Evolutionary conservation across 2,888 invertebrate species (phyloP), one percentile per base, ranked within the genome.

Genomic region (Eristalinus sepulchralis): DNA sequence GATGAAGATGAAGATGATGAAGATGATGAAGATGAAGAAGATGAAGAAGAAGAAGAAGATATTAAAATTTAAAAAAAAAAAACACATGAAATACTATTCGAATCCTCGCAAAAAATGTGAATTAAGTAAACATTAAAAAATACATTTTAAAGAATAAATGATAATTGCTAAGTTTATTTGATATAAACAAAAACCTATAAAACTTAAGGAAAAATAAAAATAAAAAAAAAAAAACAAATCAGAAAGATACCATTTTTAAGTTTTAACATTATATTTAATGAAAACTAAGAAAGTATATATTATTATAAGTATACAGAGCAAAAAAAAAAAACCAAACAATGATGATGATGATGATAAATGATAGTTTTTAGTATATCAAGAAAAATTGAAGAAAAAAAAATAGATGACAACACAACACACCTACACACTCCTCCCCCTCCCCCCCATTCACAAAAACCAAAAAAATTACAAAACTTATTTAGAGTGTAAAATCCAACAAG

Each of bases 81-180:
- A 66, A 59, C 31, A 24, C 55, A 55, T 9, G n/a, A 62, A 75
- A 71, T 79, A 72, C 71, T 86, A 88, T 88, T 86, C 88, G 73
- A 88, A 88, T 87, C 88, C 88, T 88, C 88, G 88, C 88, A 88
- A 86, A 70, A 85, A 77, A 88, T 86, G 88, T 88, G 88, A 86
- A 88, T 79, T 70, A 82, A 79, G 72, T 39, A 78, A 87, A 67
- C 67, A 75, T 34, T 60, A 64, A 33, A 73, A 60, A 53, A 66
- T 60, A n/a, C n/a, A 75, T 39, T 60, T 13, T 22, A 68, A 53
- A 77, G 66, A 9, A 60, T 68, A 53, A 73, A 73, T 68, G 34
- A 68, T 47, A 47, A 47, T 47, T 47, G n/a, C 47, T 47, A 47
- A 47, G 47, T 47, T 47, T 47, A 47, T 47, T 47, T 47, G 47